Evolutionary conservation across 2,888 invertebrate genomes (phyloP).

Genomic region (Oconnorella tubifera): DNA sequence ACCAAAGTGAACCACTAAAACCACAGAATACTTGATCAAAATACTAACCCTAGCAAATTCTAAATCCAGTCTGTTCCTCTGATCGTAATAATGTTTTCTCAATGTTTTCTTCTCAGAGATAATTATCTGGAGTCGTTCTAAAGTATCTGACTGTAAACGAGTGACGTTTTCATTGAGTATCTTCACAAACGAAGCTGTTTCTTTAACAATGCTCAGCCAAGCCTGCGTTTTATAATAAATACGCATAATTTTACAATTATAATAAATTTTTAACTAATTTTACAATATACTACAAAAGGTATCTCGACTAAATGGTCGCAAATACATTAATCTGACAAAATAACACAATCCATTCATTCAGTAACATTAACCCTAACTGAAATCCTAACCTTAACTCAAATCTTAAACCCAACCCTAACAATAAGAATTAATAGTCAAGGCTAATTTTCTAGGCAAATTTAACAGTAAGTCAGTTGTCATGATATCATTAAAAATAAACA

Average conservation of each 20-base stretch:
- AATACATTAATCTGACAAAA: neutral
- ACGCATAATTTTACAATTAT: neutral
- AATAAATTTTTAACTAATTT: too few species aligned
- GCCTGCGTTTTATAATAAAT: conserved; percentile 51
- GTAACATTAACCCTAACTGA: too few species aligned
- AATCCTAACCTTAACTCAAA: too few species aligned
- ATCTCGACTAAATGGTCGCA: neutral
- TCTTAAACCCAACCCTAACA: too few species aligned
- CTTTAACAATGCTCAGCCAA: conserved; percentile 83
- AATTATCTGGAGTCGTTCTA: conserved; percentile 75
- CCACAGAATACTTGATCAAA: too few species aligned
- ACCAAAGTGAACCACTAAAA: too few species aligned
- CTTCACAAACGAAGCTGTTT: conserved; percentile 79
- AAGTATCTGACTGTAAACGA: conserved; percentile 73
- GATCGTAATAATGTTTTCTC: conserved; percentile 82
- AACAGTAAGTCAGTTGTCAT: too few species aligned
- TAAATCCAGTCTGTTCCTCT: conserved; percentile 73
- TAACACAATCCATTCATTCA: neutral
- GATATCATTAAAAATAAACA: too few species aligned
- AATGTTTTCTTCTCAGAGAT: conserved; percentile 83
- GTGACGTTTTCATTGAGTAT: conserved; percentile 81
- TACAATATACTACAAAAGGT: too few species aligned
- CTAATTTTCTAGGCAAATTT: too few species aligned
- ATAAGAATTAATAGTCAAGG: too few species aligned
- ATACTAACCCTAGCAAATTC: conserved; percentile 11